These are phyloP conservation scores for Anser brachyrhynchus DNA, from an alignment of 2,113 vertebrate genomes.

Conservation along the genomic window DNA sequence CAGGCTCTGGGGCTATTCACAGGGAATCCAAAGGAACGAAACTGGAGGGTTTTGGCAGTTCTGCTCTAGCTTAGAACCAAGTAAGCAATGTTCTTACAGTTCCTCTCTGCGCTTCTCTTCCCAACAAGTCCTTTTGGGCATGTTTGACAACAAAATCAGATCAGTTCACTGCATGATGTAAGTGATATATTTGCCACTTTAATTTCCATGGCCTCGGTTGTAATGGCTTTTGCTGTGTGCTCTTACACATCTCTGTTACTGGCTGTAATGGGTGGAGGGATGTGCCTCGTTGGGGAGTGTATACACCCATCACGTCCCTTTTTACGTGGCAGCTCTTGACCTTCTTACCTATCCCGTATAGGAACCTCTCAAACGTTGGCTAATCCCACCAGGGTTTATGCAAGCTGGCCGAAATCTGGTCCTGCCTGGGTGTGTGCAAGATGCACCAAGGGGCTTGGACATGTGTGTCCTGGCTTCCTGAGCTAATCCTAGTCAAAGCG, in stretches of 20 bases:
- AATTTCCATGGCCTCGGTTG: background rate
- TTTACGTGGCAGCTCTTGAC: background rate
- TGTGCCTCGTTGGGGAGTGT: background rate
- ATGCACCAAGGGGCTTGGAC: background rate
- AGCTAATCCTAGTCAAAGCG: background rate
- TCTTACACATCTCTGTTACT: background rate
- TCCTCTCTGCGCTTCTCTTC: background rate
- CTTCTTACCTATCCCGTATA: background rate
- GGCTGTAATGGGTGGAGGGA: background rate
- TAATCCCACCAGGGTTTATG: constrained; percentile 6
- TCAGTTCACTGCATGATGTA: background rate
- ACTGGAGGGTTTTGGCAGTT: background rate
- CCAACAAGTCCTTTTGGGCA: background rate
- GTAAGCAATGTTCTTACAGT: background rate
- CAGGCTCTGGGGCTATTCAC: background rate
- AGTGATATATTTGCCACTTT: background rate
- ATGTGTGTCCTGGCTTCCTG: constrained; percentile 1
- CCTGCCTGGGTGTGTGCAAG: background rate
- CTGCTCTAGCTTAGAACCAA: background rate
- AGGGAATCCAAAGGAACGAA: background rate
- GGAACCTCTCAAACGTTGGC: background rate
- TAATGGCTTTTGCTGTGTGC: background rate
- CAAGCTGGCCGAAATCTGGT: background rate
- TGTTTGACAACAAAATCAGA: background rate
- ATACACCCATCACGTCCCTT: background rate